phyloP scores from a whole-genome alignment of 1,140 invertebrate genomes.

The Reticulitermes speratus region DNA sequence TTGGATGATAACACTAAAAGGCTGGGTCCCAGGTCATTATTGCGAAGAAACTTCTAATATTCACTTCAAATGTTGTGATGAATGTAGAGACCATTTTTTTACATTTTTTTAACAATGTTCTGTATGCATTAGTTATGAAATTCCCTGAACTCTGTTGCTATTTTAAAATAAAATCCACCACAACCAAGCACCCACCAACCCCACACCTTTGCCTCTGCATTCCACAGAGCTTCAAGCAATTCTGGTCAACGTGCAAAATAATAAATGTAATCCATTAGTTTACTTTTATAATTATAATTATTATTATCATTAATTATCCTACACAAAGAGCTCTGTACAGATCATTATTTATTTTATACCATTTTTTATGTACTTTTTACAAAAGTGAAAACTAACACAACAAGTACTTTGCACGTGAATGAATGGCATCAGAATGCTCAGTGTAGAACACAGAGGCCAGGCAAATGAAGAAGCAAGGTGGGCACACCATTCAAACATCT shows the following conservation, averaged over 20 bases:
- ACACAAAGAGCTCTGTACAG: conserved; percentile 35
- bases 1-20: neutral
- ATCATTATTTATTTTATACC: conserved; percentile 33
- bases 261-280: conserved; percentile 28
- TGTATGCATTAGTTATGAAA: conserved; percentile 28
- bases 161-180: conserved; percentile 15
- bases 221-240: conserved; percentile 28
- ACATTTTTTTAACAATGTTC: conserved; percentile 14
- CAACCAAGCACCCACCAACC: neutral
- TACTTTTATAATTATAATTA: conserved; percentile 29
- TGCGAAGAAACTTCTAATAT: neutral
- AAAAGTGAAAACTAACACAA: conserved; percentile 38
- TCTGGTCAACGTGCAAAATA: conserved; percentile 34
- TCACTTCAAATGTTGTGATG: neutral
- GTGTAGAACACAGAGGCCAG: conserved; percentile 26
- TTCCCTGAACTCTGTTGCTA: conserved; percentile 31
- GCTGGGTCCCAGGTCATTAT: conserved; percentile 11
- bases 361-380: conserved; percentile 37
- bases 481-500: conserved; percentile 8
- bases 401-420: conserved; percentile 34
- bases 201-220: conserved; percentile 2
- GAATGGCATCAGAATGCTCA: conserved; percentile 23
- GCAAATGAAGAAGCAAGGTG: neutral
- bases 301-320: conserved; percentile 36
- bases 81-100: conserved; percentile 18